phyloP scores from a whole-genome alignment of 2,113 vertebrate species.

The Salvelinus alpinus region DNA sequence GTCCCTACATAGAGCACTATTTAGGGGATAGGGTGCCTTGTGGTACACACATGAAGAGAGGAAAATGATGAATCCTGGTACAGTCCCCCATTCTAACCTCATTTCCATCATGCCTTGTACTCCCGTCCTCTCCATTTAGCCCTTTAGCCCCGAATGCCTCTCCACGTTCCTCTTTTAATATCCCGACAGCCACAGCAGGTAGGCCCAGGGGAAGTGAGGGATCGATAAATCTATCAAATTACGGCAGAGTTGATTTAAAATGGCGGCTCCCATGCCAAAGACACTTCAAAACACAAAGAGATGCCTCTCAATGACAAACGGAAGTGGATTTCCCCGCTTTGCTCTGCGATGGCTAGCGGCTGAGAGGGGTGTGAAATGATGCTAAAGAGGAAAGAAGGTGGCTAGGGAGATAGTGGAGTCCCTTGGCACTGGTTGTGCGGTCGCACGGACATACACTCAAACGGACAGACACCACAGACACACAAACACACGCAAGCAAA shows the following conservation, averaged over 20 bases:
- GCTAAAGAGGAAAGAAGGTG: not conserved
- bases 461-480: no score
- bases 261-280: constrained; percentile 15
- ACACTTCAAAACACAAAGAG: not conserved
- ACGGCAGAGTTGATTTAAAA: constrained; percentile 28
- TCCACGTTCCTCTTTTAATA: constrained; percentile 2
- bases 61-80: not conserved
- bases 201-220: constrained; percentile 20
- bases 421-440: constrained; percentile 3
- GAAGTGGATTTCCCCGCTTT: constrained; percentile 27
- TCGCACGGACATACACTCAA: no score
- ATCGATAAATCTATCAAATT: constrained; percentile 54
- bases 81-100: constrained; percentile 23
- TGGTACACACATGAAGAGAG: no score
- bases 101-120: not conserved
- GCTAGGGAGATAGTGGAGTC: constrained; percentile 25
- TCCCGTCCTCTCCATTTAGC: constrained; percentile 24
- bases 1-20: no score
- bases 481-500: no score
- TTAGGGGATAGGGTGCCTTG: no score
- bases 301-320: constrained; percentile 26
- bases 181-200: not conserved
- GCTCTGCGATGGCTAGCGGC: constrained; percentile 1
- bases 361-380: constrained; percentile 29
- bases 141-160: constrained; percentile 36